Base-by-base conservation (phyloP, 2,113 vertebrate species). In the Proteles cristata region DNA sequence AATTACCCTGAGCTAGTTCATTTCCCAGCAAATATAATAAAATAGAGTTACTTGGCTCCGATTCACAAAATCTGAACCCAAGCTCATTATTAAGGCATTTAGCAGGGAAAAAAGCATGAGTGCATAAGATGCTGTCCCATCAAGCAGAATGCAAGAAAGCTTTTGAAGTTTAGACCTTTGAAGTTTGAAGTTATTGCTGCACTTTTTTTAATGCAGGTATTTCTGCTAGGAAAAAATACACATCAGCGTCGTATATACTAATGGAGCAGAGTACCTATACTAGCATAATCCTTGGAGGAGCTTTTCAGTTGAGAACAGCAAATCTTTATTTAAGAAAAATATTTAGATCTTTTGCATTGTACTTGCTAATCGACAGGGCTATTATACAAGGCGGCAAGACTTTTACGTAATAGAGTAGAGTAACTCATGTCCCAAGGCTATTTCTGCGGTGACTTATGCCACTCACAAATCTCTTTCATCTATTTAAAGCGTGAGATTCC, bases 1-100 rank as follows among this genome's bases (percentile, higher is more conserved):
- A 99, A 99, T 99, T 99, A 99, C 98, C 98, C 98, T 98, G 99
- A 99, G 98, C 99, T 99, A 99, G 98, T 99, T 99, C 99, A 99
- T 99, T 99, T 99, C 99, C 99, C 99, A 99, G 98, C 98, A 99
- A 99, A 99, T 99, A 99, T 98, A 99, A 99, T 99, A 99, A 99
- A 99, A 99, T 98, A 98, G 98, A 99, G 98, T 99, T 98, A 98
- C 98, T 99, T 99, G 99, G 99, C 99, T 99, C 98, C 63, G 96
- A 99, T 99, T 99, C 99, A 99, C 99, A 99, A 99, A 99, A 98
- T 98, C 98, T 98, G 98, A 99, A 99, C 98, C 98, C 98, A 98
- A 99, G 98, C 99, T 99, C 99, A 99, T 99, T 99, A 99, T 98
- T 98, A 99, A 99, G 98, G 99, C 99, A 99, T 99, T 99, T 99